phyloP scores from a whole-genome alignment of 2,888 invertebrate species.

The Chromoteleia sp. region DNA sequence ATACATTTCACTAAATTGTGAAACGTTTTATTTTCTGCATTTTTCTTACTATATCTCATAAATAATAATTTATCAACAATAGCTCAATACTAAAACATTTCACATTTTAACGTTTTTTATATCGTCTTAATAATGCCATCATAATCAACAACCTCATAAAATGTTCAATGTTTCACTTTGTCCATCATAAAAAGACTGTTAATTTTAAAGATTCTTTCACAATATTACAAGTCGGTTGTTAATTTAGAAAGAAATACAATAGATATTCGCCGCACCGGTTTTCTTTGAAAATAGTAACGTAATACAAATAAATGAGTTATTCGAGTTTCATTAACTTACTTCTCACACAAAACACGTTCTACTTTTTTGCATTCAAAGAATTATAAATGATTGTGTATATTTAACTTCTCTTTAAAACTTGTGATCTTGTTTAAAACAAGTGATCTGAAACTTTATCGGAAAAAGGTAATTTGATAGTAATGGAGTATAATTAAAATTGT shows the following conservation, averaged over 20 bases:
- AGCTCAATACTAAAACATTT: too few species aligned
- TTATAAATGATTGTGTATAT: background rate
- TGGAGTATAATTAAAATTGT: constrained; percentile 32
- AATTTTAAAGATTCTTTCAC: background rate
- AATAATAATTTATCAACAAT: too few species aligned
- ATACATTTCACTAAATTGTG: too few species aligned
- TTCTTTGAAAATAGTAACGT: background rate
- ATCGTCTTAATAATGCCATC: too few species aligned
- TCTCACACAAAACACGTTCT: background rate
- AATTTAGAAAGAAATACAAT: background rate
- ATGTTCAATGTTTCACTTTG: background rate
- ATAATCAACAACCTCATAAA: background rate
- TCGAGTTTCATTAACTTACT: constrained; percentile 1
- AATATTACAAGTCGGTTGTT: constrained; percentile 1
- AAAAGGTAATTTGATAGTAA: constrained; percentile 21
- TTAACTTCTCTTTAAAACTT: background rate
- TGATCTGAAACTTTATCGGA: background rate
- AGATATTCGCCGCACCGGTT: background rate
- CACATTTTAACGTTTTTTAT: too few species aligned
- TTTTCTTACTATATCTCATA: too few species aligned
- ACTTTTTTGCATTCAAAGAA: constrained; percentile 6
- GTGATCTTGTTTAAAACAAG: too few species aligned
- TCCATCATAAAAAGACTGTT: background rate
- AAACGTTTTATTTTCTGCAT: too few species aligned
- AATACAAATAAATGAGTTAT: constrained; percentile 1